Evolutionary conservation across 2,888 invertebrate genomes (phyloP), one percentile per base, ranked within the genome.

Genomic region (Tenthredo scrophulariae): DNA sequence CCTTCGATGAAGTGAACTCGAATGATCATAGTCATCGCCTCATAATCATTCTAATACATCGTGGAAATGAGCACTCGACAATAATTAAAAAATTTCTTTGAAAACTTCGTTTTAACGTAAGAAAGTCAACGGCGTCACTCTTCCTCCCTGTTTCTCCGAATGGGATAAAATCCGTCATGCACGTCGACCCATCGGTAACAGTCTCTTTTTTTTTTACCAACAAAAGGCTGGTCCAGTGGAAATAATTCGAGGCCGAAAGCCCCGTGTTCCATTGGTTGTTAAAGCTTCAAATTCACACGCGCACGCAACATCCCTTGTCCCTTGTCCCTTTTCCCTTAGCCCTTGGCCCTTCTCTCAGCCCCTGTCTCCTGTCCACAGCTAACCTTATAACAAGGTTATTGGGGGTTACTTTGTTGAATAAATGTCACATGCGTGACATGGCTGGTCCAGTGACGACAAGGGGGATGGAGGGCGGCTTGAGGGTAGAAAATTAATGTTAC

Each of bases 321-420:
- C 40, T 80, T 37, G 62, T 80, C 62, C 80, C 80, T 58, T 62
- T 33, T 65, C 43, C 43, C 7, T 15, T 40, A 22, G 29, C 37
- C 67, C 83, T 29, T 26, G 50, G n/a, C 50, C n/a, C 43, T 75
- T 22, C 9, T 26, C 22, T 9, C 40, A 54, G n/a, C 67, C 67
- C 67, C 18, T 33, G 67, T 67, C 83, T 65, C 58, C 62, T 62
- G 80, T 58, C 62, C 83, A 46, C 46, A 83, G 29, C 87, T 90
- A 91, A 91, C 91, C 87, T 91, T 87, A 86, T 91, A 91, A 92
- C 89, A 88, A 90, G 90, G 91, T 83, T 83, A 70, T 67, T 70
- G 83, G 67, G 83, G 65, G 83, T 91, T 91, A 92, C 91, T 89
- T 91, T 90, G 91, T 91, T 92, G 91, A 92, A 91, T 91, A 92